Evolutionary conservation across 2,797 vertebrate species (phyloP).

Genomic region (Ambastaia sidthimunki): DNA sequence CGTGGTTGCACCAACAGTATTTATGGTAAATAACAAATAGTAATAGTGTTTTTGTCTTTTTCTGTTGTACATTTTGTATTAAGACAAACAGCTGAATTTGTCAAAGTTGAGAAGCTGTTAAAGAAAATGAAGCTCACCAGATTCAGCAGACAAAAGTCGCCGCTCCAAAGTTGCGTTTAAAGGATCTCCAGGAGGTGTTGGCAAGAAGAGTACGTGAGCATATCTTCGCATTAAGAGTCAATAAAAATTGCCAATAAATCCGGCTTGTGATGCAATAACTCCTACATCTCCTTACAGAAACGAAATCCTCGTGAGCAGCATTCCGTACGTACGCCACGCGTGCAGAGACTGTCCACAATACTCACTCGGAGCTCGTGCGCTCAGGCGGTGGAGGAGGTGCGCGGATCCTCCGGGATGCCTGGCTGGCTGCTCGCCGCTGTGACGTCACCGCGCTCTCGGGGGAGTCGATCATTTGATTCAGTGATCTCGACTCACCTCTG

Average conservation of each 20-base stretch:
- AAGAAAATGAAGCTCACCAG: slow-evolving; percentile 79
- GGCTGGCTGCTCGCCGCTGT: slow-evolving; percentile 56
- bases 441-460: slow-evolving; percentile 58
- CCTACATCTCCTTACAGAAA: slow-evolving; percentile 43
- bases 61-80: not conserved
- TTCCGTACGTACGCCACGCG: slow-evolving; percentile 58
- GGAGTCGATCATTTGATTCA: slow-evolving; percentile 34
- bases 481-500: slow-evolving; percentile 29
- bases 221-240: slow-evolving; percentile 56
- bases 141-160: slow-evolving; percentile 72
- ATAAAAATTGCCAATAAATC: slow-evolving; percentile 53
- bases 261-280: slow-evolving; percentile 52
- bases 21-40: not conserved
- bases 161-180: slow-evolving; percentile 75
- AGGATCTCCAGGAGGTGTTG: slow-evolving; percentile 67
- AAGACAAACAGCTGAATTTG: slow-evolving; percentile 17
- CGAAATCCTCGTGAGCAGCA: slow-evolving; percentile 58
- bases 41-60: not conserved
- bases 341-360: slow-evolving; percentile 54
- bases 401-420: slow-evolving; percentile 65
- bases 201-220: slow-evolving; percentile 59
- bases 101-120: slow-evolving; percentile 3
- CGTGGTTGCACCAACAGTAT: not conserved
- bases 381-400: slow-evolving; percentile 57
- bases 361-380: slow-evolving; percentile 56